These are phyloP conservation scores for Xestia c-nigrum DNA, from an alignment of 2,888 invertebrate genomes.

Conservation along the genomic window DNA sequence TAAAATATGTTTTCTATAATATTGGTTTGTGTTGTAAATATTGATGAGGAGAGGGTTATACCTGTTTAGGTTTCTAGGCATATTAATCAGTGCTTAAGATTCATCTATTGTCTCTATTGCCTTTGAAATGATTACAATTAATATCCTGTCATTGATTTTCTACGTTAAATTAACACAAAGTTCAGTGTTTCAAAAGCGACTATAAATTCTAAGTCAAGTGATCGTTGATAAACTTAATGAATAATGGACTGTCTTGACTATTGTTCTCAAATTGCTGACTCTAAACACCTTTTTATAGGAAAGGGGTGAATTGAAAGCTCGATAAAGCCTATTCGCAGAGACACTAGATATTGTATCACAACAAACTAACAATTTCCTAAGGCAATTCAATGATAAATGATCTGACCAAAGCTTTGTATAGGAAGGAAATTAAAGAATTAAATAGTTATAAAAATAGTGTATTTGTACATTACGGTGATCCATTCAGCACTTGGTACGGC, in stretches of 20 bases:
- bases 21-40: neutral
- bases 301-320: neutral
- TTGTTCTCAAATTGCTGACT: slow-evolving; percentile 9
- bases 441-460: slow-evolving; percentile 54
- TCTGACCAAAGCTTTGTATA: neutral
- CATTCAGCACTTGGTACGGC: slow-evolving; percentile 36
- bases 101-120: slow-evolving; percentile 1
- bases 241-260: slow-evolving; percentile 10
- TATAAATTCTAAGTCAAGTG: slow-evolving; percentile 28
- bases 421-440: slow-evolving; percentile 33
- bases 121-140: neutral
- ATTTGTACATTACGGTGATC: slow-evolving; percentile 65
- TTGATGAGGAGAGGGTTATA: neutral
- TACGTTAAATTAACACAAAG: neutral
- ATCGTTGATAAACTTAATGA: slow-evolving; percentile 3
- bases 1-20: neutral
- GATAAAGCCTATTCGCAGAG: slow-evolving; percentile 21
- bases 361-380: slow-evolving; percentile 15
- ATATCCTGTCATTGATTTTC: slow-evolving; percentile 3
- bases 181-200: neutral
- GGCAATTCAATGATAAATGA: slow-evolving; percentile 27
- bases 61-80: neutral
- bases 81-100: neutral
- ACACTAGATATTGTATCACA: slow-evolving; percentile 8
- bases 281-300: neutral